These are phyloP conservation scores for Nestor notabilis DNA, from an alignment of 2,113 vertebrate species.

Conservation along the genomic window DNA sequence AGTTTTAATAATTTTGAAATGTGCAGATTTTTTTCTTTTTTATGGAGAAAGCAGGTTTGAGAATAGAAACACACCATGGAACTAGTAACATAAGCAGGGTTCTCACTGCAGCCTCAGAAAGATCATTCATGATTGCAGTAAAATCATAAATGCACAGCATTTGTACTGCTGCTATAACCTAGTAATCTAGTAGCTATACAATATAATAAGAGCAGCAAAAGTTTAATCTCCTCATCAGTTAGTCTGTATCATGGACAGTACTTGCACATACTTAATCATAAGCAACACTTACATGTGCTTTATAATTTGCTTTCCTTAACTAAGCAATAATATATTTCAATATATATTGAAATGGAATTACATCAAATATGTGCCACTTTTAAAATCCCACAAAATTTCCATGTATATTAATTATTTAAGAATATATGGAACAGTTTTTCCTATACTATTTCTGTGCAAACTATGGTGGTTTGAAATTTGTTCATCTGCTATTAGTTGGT, in stretches of 20 bases:
- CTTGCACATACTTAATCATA: background rate
- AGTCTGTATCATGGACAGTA: background rate
- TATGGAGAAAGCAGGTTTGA: background rate
- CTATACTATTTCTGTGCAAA: background rate
- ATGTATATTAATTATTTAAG: background rate
- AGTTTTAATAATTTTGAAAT: background rate
- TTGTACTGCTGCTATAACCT: background rate
- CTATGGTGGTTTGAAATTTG: background rate
- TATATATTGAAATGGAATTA: background rate
- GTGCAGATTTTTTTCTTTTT: background rate
- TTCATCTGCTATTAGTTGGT: background rate
- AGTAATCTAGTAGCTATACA: background rate
- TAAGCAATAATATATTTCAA: background rate
- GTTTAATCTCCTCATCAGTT: background rate
- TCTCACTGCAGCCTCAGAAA: background rate
- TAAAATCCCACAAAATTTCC: background rate
- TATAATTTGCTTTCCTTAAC: background rate
- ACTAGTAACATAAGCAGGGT: background rate
- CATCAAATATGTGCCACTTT: background rate
- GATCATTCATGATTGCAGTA: background rate
- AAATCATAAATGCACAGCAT: background rate
- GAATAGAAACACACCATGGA: background rate
- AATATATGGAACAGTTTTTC: background rate
- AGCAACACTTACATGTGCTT: background rate
- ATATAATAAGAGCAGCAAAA: background rate